phyloP scores from a whole-genome alignment of 2,888 invertebrate species.

The Exephanes ischioxanthus region DNA sequence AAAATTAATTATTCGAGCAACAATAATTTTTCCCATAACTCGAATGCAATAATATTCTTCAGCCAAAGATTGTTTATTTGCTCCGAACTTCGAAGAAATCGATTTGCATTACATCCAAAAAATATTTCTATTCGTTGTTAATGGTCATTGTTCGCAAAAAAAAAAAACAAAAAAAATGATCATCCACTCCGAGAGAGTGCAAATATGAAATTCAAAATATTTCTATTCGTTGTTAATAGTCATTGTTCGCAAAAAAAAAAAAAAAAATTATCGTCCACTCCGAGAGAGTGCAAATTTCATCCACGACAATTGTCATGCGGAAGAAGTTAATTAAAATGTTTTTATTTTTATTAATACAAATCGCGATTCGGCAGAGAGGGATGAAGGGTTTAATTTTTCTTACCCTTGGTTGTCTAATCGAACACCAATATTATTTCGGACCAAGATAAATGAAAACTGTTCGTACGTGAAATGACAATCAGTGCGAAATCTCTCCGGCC shows the following conservation, averaged over 20 bases:
- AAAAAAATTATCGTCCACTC: no score
- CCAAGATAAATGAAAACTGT: slow-evolving; percentile 9
- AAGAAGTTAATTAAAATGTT: background rate
- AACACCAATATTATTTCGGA: background rate
- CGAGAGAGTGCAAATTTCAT: background rate
- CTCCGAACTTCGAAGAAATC: no score
- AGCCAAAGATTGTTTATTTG: no score
- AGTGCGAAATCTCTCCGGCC: background rate
- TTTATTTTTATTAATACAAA: background rate
- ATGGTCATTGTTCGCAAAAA: background rate
- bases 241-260: background rate
- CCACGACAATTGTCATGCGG: background rate
- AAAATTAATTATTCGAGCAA: no score
- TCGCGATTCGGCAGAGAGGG: background rate
- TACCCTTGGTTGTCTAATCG: background rate
- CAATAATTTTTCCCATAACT: no score
- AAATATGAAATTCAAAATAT: no score
- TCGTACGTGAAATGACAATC: slow-evolving; percentile 16
- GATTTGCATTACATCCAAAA: no score
- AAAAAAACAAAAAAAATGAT: background rate
- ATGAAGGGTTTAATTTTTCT: background rate
- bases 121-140: no score
- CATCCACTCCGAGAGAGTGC: background rate
- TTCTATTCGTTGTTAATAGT: background rate
- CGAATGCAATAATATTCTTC: no score